Evolutionary conservation across 1,140 invertebrate genomes (phyloP).

Genomic region (Anastatus disparis): DNA sequence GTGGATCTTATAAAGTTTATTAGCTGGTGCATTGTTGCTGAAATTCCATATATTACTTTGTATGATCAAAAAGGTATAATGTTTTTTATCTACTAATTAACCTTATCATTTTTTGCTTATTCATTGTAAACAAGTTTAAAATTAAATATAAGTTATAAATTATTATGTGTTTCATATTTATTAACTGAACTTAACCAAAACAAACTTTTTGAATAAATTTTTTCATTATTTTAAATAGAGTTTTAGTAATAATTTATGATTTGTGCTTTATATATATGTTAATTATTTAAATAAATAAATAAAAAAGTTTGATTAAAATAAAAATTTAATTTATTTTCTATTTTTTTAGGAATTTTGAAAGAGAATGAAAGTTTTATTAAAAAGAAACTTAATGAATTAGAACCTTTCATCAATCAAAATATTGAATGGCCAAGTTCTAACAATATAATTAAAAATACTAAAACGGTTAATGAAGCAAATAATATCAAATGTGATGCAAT

Average conservation of each 20-base stretch:
- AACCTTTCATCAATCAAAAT: slow-evolving; percentile 66
- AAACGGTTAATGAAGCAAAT: background rate
- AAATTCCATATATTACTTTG: slow-evolving; percentile 75
- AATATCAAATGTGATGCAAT: background rate
- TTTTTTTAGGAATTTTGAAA: slow-evolving; percentile 67
- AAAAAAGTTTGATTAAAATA: background rate
- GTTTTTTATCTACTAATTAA: no score
- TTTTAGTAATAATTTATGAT: no score
- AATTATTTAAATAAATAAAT: no score
- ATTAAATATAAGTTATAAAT: no score
- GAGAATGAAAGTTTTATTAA: slow-evolving; percentile 69
- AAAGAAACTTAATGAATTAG: slow-evolving; percentile 66
- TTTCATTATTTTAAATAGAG: no score
- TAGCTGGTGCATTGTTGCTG: slow-evolving; percentile 73
- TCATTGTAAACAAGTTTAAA: no score
- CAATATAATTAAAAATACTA: background rate
- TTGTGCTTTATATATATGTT: no score
- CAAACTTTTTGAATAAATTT: no score
- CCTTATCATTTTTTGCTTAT: no score
- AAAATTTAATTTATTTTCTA: background rate
- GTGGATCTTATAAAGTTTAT: slow-evolving; percentile 71
- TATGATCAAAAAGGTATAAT: slow-evolving; percentile 75
- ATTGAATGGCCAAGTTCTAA: slow-evolving; percentile 65
- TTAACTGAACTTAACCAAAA: no score
- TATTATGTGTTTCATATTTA: no score